phyloP scores from a whole-genome alignment of 2,888 invertebrate genomes.

The Blomia tropicalis region DNA sequence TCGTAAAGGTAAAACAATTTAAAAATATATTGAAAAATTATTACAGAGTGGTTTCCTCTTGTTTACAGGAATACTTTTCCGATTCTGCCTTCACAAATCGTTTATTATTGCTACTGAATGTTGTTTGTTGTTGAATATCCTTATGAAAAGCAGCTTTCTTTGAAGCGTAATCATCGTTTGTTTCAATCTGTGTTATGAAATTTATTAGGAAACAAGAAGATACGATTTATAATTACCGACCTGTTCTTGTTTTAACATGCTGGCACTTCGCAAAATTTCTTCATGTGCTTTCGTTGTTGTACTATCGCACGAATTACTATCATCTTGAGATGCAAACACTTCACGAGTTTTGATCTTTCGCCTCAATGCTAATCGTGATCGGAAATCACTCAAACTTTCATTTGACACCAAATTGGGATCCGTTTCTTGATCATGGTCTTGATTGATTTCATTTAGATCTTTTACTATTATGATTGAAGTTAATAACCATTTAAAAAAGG shows the following conservation, averaged over 20 bases:
- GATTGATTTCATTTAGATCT: neutral
- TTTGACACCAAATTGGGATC: conserved; percentile 4
- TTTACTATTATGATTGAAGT: too few relatives aligned
- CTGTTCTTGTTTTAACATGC: conserved; percentile 17
- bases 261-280: conserved; percentile 21
- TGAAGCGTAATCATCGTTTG: neutral
- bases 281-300: conserved; percentile 22
- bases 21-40: neutral
- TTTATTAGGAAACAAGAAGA: neutral
- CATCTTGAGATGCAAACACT: neutral
- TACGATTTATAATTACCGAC: neutral
- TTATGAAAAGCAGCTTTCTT: neutral
- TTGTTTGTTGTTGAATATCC: too few relatives aligned
- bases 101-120: neutral
- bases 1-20: neutral
- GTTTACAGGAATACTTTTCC: neutral
- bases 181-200: neutral
- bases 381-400: conserved; percentile 21
- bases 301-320: conserved; percentile 17
- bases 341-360: conserved; percentile 18
- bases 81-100: neutral
- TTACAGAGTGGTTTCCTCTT: conserved; percentile 6
- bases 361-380: conserved; percentile 13
- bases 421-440: conserved; percentile 5
- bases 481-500: too few relatives aligned